Percentiles rank a stretch among this genome's conserved stretches.
phyloP scores from a whole-genome alignment of 2,113 vertebrate genomes.

The Peromyscus polionotus region DNA sequence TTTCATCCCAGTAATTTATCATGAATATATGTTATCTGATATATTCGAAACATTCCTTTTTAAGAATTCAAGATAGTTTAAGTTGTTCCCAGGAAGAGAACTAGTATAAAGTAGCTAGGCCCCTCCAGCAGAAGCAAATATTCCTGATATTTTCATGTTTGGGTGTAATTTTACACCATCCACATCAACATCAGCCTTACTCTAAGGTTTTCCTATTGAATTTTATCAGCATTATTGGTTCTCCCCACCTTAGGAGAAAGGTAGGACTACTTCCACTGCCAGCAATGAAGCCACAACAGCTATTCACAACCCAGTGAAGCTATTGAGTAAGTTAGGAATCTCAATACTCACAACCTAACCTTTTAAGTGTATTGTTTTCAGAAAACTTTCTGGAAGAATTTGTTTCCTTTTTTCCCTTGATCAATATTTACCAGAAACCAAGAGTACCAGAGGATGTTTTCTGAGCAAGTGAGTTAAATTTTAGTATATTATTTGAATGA shows the following conservation, averaged over 20 bases:
- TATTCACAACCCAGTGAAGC: not conserved
- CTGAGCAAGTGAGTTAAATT: not conserved
- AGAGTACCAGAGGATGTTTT: not conserved
- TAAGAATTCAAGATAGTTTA: not conserved
- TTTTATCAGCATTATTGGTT: not conserved
- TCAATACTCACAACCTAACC: not conserved
- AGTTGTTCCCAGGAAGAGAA: not conserved
- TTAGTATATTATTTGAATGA: not conserved
- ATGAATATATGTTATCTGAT: conserved; percentile 1
- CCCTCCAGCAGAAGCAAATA: not conserved
- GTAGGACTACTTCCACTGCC: not conserved
- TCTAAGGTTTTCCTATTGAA: not conserved
- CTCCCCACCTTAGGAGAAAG: not conserved
- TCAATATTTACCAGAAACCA: not conserved
- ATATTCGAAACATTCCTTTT: not conserved
- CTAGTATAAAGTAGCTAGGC: not conserved
- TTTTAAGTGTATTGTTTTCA: not conserved
- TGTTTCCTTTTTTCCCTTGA: not conserved
- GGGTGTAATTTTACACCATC: not conserved
- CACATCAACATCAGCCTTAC: not conserved
- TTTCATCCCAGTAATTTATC: not conserved
- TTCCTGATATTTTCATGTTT: not conserved
- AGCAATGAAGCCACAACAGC: not conserved
- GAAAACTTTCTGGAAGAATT: not conserved
- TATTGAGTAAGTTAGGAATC: not conserved